Conservation (phyloP, 2,113 vertebrate genomes). For the Bubo bubo region DNA sequence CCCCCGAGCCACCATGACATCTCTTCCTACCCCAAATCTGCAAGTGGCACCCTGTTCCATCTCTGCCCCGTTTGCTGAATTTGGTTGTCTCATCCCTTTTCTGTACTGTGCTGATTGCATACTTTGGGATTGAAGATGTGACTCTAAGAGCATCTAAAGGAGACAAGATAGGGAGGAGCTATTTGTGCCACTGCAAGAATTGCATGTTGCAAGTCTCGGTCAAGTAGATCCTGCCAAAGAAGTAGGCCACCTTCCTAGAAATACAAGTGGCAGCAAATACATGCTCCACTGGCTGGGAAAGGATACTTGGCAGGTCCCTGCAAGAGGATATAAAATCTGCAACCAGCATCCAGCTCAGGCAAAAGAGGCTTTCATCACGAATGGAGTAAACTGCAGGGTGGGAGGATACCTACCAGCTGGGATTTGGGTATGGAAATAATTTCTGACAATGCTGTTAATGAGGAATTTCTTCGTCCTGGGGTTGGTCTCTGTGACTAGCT, state of each 20-base stretch:
- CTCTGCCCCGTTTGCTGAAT: background rate
- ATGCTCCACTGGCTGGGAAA: background rate
- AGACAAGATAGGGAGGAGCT: background rate
- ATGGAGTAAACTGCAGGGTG: background rate
- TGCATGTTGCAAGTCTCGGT: background rate
- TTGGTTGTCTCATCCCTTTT: background rate
- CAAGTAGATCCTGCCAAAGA: background rate
- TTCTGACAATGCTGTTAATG: slow-evolving; percentile 25
- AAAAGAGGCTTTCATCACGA: background rate
- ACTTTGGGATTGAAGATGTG: background rate
- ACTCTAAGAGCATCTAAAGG: background rate
- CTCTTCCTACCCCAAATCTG: background rate
- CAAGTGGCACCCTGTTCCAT: background rate
- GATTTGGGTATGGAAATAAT: slow-evolving; percentile 28
- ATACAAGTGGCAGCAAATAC: background rate
- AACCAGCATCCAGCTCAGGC: background rate
- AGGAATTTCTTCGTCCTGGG: background rate
- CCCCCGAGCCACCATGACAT: background rate
- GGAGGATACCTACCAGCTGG: slow-evolving; percentile 35
- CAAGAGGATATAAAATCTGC: background rate
- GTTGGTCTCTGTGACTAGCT: background rate
- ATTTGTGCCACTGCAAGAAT: background rate
- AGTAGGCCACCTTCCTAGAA: background rate
- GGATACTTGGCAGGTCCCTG: background rate
- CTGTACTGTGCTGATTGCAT: background rate